phyloP scores from a whole-genome alignment of 1,140 invertebrate species.

The Drosophila nigromelanica region DNA sequence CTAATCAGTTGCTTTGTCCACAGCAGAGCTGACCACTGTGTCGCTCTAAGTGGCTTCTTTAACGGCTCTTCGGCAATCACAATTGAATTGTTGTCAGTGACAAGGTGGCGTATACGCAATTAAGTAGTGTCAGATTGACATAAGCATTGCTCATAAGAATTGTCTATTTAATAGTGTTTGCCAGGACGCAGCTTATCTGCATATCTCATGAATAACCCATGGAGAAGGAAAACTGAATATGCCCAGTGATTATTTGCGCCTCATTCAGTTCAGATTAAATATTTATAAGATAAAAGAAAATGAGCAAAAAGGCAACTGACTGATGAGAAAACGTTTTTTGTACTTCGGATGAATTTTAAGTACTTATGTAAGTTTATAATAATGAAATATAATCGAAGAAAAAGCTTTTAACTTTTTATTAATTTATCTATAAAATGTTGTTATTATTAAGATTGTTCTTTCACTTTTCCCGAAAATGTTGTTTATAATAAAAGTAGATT shows the following conservation, averaged over 20 bases:
- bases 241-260: conserved; percentile 54
- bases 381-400: too few species aligned
- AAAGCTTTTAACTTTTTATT: too few species aligned
- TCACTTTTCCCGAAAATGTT: too few species aligned
- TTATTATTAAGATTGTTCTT: too few species aligned
- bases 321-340: not conserved
- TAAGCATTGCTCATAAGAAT: conserved; percentile 14
- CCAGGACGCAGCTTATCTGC: not conserved
- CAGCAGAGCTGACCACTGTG: conserved; percentile 10
- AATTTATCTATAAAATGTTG: too few species aligned
- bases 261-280: conserved; percentile 42
- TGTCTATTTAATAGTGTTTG: not conserved
- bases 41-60: not conserved
- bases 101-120: conserved; percentile 59
- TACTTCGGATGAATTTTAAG: too few species aligned
- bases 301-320: not conserved
- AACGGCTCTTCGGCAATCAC: conserved; percentile 24
- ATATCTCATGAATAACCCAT: conserved; percentile 62
- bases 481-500: too few species aligned
- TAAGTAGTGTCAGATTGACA: conserved; percentile 31
- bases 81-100: conserved; percentile 60
- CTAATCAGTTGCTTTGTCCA: conserved; percentile 57
- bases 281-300: conserved; percentile 6
- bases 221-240: conserved; percentile 47
- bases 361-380: too few species aligned